phyloP scores from a whole-genome alignment of 2,888 invertebrate species.

The Sphaerolaimus hirsutus region DNA sequence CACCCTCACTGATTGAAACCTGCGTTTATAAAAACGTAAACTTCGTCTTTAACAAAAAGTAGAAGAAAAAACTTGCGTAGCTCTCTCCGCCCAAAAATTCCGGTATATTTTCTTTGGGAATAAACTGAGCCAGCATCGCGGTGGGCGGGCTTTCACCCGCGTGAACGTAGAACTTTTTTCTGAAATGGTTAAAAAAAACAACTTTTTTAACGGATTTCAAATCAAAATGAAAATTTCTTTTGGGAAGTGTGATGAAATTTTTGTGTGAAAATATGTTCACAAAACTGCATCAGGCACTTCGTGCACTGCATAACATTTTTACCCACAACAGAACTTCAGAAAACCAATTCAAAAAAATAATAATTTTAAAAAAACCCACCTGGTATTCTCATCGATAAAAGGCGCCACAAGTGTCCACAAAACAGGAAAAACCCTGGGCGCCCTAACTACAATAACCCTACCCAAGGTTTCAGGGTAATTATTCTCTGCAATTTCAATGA shows the following conservation, averaged over 20 bases:
- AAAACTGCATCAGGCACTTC: too few species aligned
- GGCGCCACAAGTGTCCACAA: constrained; percentile 81
- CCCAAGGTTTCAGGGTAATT: constrained; percentile 90
- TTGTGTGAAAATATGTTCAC: too few species aligned
- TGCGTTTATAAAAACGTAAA: not conserved
- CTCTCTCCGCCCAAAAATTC: constrained; percentile 74
- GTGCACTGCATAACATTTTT: too few species aligned
- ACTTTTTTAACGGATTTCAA: too few species aligned
- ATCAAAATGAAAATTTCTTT: too few species aligned
- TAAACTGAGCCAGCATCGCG: constrained; percentile 53
- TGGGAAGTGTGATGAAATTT: too few species aligned
- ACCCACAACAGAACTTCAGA: constrained; percentile 15
- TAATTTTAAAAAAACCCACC: too few species aligned
- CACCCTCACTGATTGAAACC: constrained; percentile 54
- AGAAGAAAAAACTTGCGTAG: constrained; percentile 38
- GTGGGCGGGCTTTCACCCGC: constrained; percentile 40
- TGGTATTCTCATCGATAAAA: constrained; percentile 77
- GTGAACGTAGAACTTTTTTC: constrained; percentile 39
- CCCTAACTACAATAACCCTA: constrained; percentile 60
- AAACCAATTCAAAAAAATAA: constrained; percentile 55
- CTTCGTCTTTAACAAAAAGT: not conserved
- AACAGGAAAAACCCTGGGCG: constrained; percentile 76
- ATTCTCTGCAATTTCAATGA: constrained; percentile 48
- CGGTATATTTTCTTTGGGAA: constrained; percentile 57
- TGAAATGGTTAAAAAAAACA: too few species aligned